Percentiles rank a stretch among this genome's conserved stretches.
Evolutionary conservation across 2,797 vertebrate species (phyloP).

Genomic region (Xenentodon cancila): DNA sequence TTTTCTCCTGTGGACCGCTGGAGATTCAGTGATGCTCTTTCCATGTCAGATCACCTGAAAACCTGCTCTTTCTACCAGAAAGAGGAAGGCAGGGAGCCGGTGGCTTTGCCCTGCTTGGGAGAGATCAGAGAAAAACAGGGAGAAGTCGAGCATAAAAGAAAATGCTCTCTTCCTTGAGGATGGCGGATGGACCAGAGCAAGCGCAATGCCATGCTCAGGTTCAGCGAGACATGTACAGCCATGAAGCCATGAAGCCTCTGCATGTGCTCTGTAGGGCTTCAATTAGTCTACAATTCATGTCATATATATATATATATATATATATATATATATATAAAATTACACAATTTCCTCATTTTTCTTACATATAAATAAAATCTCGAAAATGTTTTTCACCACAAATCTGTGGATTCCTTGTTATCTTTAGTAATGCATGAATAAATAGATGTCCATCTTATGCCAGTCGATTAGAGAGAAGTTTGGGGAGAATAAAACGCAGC

Average conservation of each 20-base stretch:
- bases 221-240: constrained; percentile 1
- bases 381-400: not conserved
- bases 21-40: constrained; percentile 80
- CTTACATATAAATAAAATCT: not conserved
- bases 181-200: constrained; percentile 22
- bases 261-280: constrained; percentile 10
- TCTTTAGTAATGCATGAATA: not conserved
- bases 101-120: constrained; percentile 85
- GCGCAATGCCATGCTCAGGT: constrained; percentile 19
- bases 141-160: constrained; percentile 60
- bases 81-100: constrained; percentile 82
- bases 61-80: constrained; percentile 88
- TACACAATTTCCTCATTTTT: not conserved
- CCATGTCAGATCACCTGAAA: constrained; percentile 93
- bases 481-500: too few species aligned
- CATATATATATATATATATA: too few species aligned
- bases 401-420: constrained; percentile 1
- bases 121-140: constrained; percentile 68
- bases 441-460: not conserved
- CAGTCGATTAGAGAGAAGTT: too few species aligned
- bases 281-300: too few species aligned
- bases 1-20: constrained; percentile 91
- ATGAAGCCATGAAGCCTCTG: not conserved
- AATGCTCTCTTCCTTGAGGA: constrained; percentile 27
- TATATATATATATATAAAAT: too few species aligned